These are phyloP conservation scores for Porites lobata DNA, from an alignment of 92 coral and sea anemone genomes.

Conservation along the genomic window DNA sequence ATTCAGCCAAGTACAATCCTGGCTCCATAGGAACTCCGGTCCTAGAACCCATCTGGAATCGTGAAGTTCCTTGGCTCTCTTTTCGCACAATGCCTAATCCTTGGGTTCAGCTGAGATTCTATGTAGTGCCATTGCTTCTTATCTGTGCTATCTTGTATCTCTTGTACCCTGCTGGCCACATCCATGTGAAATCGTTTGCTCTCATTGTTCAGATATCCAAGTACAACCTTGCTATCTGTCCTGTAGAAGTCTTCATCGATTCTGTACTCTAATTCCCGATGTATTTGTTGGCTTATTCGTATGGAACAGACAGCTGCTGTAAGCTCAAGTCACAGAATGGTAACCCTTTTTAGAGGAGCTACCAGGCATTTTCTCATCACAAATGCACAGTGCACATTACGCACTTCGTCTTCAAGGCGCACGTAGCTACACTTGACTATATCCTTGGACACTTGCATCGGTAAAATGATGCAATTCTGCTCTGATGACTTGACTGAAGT, in stretches of 20 bases:
- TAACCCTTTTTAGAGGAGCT: slow-evolving; percentile 1
- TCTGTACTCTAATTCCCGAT: neutral
- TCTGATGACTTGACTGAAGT: slow-evolving; percentile 37
- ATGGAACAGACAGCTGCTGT: slow-evolving; percentile 12
- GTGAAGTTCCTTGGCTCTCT: slow-evolving; percentile 4
- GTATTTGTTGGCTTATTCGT: slow-evolving; percentile 8
- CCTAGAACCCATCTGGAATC: neutral
- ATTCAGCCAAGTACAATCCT: neutral
- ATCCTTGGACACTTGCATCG: slow-evolving; percentile 55
- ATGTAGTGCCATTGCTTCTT: slow-evolving; percentile 1
- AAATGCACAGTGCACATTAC: neutral
- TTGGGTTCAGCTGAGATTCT: slow-evolving; percentile 2
- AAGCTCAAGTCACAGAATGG: slow-evolving; percentile 4
- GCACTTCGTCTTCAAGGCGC: neutral
- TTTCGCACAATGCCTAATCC: neutral
- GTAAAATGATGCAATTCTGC: slow-evolving; percentile 54
- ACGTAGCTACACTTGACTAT: slow-evolving; percentile 39
- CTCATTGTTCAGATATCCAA: slow-evolving; percentile 3
- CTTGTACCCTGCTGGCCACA: slow-evolving; percentile 1
- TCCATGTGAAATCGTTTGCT: neutral
- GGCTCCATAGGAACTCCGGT: neutral
- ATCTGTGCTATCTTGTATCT: slow-evolving; percentile 11
- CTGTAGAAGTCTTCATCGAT: slow-evolving; percentile 9
- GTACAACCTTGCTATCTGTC: neutral
- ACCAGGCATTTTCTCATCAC: neutral